Evolutionary conservation across 2,797 vertebrate genomes (phyloP), one percentile per base, ranked within the genome.

Genomic region (Chaunax sp.): DNA sequence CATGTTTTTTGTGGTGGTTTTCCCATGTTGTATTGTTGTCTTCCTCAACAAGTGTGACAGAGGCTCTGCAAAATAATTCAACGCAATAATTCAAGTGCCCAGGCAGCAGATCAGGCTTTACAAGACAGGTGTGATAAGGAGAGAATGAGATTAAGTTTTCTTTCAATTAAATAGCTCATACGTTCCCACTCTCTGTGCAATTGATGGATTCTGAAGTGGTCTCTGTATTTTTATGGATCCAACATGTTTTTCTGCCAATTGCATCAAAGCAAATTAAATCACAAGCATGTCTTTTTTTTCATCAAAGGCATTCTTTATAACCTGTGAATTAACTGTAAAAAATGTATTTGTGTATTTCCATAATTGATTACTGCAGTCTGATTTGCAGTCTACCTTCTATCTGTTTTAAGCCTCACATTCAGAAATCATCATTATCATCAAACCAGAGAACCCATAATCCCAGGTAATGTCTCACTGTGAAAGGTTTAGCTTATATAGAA

Each of bases 31-130:
- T 20, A n/a, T n/a, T n/a, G 56, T 53, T 19, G 33, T 30, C 60
- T 28, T 30, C 2, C 20, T 49, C 40, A 41, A 30, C 64, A 47
- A 62, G 44, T 75, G 78, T 59, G 78, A 84, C 77, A 70, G 65
- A 74, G 80, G 76, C 80, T 80, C 67, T 72, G 69, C 51, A 77
- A 87, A 83, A 87, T 82, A 86, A 90, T 87, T 84, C 86, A 77
- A 83, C 71, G 28, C 28, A 30, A 30, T 30, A 5, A 9, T 9
- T 5, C 28, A 73, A 60, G 60, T 80, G 78, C 81, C 77, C 14
- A 74, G 50, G 68, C 74, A 85, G 74, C 84, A 89, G 89, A 87
- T 85, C 81, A 82, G 73, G 68, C 65, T 72, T 49, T 40, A 40
- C 40, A 30, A 86, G 82, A 78, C 86, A 89, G 84, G 81, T 91